Percentiles rank a stretch among this genome's conserved stretches.
Evolutionary conservation across 2,888 invertebrate genomes (phyloP).

Genomic region (Zaprionus lineosus): DNA sequence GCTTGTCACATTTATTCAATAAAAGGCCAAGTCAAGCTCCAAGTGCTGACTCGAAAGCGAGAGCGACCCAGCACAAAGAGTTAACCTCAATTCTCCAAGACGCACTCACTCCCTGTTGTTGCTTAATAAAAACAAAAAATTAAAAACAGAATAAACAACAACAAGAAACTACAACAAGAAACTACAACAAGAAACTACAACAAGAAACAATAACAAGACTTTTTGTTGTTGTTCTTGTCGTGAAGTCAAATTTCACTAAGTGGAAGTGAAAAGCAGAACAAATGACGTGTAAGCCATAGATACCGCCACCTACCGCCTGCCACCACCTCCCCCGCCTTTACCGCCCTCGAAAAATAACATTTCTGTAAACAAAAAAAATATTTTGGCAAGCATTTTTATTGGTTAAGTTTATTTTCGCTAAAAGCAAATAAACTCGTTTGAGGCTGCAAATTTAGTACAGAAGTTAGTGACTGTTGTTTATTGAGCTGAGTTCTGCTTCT

Average conservation of each 20-base stretch:
- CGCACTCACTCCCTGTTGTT: slow-evolving; percentile 68
- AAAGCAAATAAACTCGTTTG: slow-evolving; percentile 60
- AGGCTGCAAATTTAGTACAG: slow-evolving; percentile 37
- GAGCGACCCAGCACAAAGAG: slow-evolving; percentile 62
- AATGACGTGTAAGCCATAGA: slow-evolving; percentile 57
- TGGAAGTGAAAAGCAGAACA: slow-evolving; percentile 76
- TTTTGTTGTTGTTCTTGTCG: slow-evolving; percentile 33
- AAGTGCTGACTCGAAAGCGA: slow-evolving; percentile 63
- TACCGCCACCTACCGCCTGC: not conserved
- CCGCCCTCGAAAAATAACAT: slow-evolving; percentile 20
- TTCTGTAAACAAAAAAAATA: slow-evolving; percentile 36
- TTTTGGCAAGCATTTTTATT: slow-evolving; percentile 53
- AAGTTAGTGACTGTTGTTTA: slow-evolving; percentile 27
- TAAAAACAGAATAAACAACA: slow-evolving; percentile 38
- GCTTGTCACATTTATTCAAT: slow-evolving; percentile 77
- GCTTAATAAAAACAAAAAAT: slow-evolving; percentile 62
- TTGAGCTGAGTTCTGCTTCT: slow-evolving; percentile 66
- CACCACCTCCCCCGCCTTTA: slow-evolving; percentile 24
- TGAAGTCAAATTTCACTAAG: slow-evolving; percentile 71
- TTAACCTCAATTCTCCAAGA: slow-evolving; percentile 72
- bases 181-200: slow-evolving; percentile 34
- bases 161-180: slow-evolving; percentile 37
- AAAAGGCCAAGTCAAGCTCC: slow-evolving; percentile 66
- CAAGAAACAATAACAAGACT: slow-evolving; percentile 41
- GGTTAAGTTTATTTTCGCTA: slow-evolving; percentile 51